Base-by-base conservation (phyloP, 2,888 invertebrate genomes). In the Melieria omissa region DNA sequence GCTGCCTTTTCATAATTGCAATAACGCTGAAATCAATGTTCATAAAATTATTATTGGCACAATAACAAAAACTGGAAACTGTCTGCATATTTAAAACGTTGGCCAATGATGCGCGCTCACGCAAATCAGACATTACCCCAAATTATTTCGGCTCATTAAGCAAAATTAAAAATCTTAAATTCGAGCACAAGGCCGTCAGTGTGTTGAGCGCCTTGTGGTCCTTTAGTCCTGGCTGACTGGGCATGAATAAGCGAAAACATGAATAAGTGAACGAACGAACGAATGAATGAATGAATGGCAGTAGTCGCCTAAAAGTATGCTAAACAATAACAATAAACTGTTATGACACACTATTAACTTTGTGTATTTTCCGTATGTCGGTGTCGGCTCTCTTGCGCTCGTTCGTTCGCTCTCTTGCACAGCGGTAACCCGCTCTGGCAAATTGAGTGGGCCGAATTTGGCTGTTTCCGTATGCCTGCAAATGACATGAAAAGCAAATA, bases 91-190 rank as follows among this genome's bases (percentile, higher is more conserved):
- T 29, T 29, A 29, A 29, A 29, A 29, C 29, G 29, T 29, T 29
- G 29, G 29, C 29, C 29, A 29, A 29, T 29, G 29, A 2, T 29
- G 29, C 29, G 29, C 29, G 29, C 29, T 29, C 0, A 29, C 29
- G 29, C 29, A 29, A 57, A 70, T 66, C 49, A 47, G 16, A 52
- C 65, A 73, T 73, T 73, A 73, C 70, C 65, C 70, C 73, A 66
- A 66, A 73, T 73, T 66, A 73, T 65, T 65, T 46, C 5, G 63
- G 47, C 70, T 66, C 63, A 73, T 66, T 63, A 73, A 45, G 54
- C 54, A 29, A 62, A 69, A 69, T 62, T 55, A 61, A 45, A 29
- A 54, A 62, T 69, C 10, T 62, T n/a, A 49, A 55, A 58, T 66
- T 46, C 41, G 42, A 45, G 29, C 29, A 3, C 29, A 29, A 29